Evolutionary conservation across 2,113 vertebrate genomes (phyloP), one percentile per base, ranked within the genome.

Genomic region (Burhinus bistriatus): DNA sequence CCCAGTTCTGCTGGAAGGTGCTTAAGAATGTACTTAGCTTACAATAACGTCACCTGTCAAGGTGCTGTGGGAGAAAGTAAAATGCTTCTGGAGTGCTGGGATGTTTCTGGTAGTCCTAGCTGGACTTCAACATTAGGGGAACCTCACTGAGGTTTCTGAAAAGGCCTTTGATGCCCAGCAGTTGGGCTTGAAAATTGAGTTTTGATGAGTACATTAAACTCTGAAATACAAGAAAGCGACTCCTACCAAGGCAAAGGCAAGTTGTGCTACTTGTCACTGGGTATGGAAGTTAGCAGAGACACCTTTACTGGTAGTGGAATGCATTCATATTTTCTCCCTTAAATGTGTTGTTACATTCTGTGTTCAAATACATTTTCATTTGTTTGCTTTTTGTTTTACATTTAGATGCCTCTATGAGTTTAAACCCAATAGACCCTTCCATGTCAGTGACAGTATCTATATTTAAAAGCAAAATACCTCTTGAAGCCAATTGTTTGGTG

Each of bases 401-500:
- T 85, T 89, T 87, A 90, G 77, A 61, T 44, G 30, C 30, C 72
- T 62, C 21, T n/a, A 40, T 49, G 57, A 73, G 54, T 94, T 94
- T 72, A 88, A 66, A 80, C 4, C 8, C 76, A 91, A 91, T n/a
- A 90, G 62, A 65, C 36, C 5, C 75, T 84, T 93, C 36, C 13
- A 36, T 57, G 66, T 76, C 54, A 79, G n/a, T 47, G 40, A 49
- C 40, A 49, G 34, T 78, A 45, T 49, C 36, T 90, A 22, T 64
- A 51, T 58, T 89, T 94, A 64, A 89, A 89, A 32, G 8, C 13
- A 77, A 83, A 93, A 80, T 62, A 59, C 13, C 26, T 70, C 45
- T 95, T 77, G 40, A 92, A 90, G 45, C 27, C 45, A 94, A 66
- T 88, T 91, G 14, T 66, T 94, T 92, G 44, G 13, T 92, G n/a